These are phyloP conservation scores for Stegastes partitus DNA, from an alignment of 2,113 vertebrate species.

Conservation along the genomic window DNA sequence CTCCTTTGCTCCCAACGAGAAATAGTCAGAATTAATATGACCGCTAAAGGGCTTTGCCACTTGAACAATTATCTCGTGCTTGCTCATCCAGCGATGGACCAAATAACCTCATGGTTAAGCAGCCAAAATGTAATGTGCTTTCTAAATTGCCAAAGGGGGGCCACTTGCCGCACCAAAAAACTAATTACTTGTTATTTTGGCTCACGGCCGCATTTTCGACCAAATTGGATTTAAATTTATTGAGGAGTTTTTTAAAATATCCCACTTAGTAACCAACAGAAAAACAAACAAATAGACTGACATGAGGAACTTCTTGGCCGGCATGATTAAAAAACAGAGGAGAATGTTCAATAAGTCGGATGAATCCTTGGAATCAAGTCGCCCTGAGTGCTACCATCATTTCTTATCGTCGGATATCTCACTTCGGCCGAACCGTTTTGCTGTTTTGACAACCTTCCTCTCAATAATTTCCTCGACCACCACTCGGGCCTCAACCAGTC, in stretches of 20 bases:
- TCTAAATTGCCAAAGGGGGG: background rate
- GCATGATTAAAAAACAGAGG: background rate
- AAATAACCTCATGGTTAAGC: slow-evolving; percentile 20
- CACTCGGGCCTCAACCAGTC: background rate
- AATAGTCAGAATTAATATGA: slow-evolving; percentile 19
- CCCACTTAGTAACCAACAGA: background rate
- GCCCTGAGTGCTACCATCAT: background rate
- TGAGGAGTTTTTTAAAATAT: background rate
- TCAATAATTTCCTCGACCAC: background rate
- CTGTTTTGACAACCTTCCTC: background rate
- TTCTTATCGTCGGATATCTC: background rate
- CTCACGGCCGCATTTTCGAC: background rate
- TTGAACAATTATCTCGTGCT: slow-evolving; percentile 19
- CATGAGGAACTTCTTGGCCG: background rate
- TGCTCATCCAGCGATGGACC: slow-evolving; percentile 16
- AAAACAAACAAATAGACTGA: background rate
- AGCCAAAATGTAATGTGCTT: slow-evolving; percentile 1
- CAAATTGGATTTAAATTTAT: background rate
- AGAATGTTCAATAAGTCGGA: background rate
- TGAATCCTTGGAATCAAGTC: background rate
- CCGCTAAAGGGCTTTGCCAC: slow-evolving; percentile 24
- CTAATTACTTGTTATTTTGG: background rate
- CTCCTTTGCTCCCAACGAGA: slow-evolving; percentile 14
- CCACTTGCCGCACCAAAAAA: slow-evolving; percentile 21
- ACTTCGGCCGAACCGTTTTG: background rate